Percentiles rank a stretch among this genome's conserved stretches.
Conservation (phyloP, 2,113 vertebrate genomes). For the Craseonycteris thonglongyai region DNA sequence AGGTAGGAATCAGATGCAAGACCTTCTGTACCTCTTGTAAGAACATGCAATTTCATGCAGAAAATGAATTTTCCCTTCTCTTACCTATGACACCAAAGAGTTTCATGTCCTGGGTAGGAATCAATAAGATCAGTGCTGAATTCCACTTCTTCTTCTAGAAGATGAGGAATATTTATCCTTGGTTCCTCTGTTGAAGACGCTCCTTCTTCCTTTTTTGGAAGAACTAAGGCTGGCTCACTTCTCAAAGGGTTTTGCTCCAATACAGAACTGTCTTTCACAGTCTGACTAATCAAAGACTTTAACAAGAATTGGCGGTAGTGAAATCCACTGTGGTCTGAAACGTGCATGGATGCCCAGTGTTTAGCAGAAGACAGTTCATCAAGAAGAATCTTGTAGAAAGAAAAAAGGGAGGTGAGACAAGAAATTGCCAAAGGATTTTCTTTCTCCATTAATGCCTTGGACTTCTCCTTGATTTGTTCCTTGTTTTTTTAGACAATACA, state of each 20-base stretch:
- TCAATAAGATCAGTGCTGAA: conserved; percentile 93
- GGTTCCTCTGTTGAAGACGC: conserved; percentile 67
- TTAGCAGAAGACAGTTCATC: conserved; percentile 93
- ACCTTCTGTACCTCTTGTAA: not conserved
- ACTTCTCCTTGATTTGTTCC: not conserved
- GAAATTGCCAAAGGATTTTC: conserved; percentile 12
- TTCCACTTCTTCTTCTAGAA: conserved; percentile 90
- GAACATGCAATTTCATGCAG: not conserved
- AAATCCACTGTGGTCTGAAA: conserved; percentile 98
- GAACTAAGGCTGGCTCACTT: conserved; percentile 66
- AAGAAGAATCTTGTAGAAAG: conserved; percentile 84
- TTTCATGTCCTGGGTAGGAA: conserved; percentile 94
- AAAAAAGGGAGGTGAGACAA: conserved; percentile 35
- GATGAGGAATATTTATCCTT: conserved; percentile 67
- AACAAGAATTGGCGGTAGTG: conserved; percentile 98
- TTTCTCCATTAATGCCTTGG: not conserved
- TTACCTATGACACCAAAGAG: conserved; percentile 98
- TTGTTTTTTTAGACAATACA: not conserved
- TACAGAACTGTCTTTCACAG: conserved; percentile 58
- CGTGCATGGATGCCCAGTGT: conserved; percentile 93
- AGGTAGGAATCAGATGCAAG: not conserved
- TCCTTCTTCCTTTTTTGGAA: conserved; percentile 77
- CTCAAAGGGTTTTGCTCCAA: conserved; percentile 57
- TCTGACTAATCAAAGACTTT: conserved; percentile 84
- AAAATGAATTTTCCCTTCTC: conserved; percentile 37